Conservation (phyloP, 64 coral and sea anemone species). For the Porites australiensis region DNA sequence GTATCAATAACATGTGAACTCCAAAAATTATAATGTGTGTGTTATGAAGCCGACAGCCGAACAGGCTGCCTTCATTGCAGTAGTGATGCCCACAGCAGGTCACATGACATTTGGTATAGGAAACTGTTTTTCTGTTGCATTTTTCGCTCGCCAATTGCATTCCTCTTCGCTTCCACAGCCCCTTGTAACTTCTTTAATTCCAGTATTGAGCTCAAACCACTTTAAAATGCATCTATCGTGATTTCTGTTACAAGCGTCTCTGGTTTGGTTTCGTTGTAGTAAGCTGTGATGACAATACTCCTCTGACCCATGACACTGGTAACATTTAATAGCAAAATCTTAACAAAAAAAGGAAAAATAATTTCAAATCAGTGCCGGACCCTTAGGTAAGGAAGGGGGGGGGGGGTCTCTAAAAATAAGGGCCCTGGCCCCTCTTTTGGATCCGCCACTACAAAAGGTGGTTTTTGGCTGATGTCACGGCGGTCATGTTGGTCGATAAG, state of each 20-base stretch:
- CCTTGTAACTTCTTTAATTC: background rate
- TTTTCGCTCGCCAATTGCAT: background rate
- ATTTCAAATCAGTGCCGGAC: too few species aligned
- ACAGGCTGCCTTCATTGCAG: background rate
- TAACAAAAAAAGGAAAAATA: background rate
- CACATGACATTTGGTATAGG: background rate
- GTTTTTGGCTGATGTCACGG: too few species aligned
- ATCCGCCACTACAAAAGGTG: too few species aligned
- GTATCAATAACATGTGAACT: background rate
- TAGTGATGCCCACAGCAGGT: slow-evolving; percentile 1
- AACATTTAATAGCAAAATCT: slow-evolving; percentile 3
- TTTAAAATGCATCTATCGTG: background rate
- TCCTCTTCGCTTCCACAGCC: background rate
- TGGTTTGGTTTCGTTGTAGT: background rate
- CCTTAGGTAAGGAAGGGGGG: too few species aligned
- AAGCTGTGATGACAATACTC: background rate
- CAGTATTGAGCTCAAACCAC: background rate
- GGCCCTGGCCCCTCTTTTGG: too few species aligned
- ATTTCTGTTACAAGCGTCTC: background rate
- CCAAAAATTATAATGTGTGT: background rate
- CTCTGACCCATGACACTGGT: background rate
- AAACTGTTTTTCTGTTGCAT: background rate
- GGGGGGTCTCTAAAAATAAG: too few species aligned
- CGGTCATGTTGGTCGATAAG: too few species aligned
- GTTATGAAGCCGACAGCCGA: background rate